These are phyloP conservation scores for Drosophila melanosoma DNA, from an alignment of 2,888 invertebrate species.

Conservation along the genomic window DNA sequence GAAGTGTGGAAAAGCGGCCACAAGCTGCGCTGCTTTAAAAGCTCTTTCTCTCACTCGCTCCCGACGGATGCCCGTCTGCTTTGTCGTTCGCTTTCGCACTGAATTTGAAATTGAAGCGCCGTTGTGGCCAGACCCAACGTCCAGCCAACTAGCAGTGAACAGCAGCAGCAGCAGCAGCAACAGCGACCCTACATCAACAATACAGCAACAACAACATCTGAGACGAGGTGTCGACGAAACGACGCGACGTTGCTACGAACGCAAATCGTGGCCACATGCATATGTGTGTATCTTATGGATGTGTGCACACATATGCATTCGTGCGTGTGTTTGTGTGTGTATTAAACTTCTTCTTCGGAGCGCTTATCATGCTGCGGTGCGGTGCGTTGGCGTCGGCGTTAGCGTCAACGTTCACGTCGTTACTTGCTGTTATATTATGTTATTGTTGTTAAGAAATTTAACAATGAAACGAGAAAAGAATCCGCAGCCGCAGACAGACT, in stretches of 20 bases:
- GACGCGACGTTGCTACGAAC: constrained; percentile 22
- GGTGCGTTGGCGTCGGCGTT: constrained; percentile 51
- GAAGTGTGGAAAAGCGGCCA: constrained; percentile 45
- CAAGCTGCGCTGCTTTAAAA: constrained; percentile 28
- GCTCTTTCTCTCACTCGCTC: constrained; percentile 29
- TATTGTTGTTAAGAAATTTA: constrained; percentile 60
- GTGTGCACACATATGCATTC: not conserved
- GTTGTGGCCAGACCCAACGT: constrained; percentile 60
- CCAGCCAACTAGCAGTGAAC: constrained; percentile 36
- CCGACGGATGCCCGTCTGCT: constrained; percentile 45
- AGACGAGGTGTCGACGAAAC: constrained; percentile 35
- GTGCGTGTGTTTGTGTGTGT: constrained; percentile 12
- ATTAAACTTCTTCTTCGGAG: constrained; percentile 50
- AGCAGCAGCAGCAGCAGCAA: constrained; percentile 21
- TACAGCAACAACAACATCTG: constrained; percentile 40
- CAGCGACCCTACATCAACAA: constrained; percentile 53
- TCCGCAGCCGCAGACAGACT: constrained; percentile 11
- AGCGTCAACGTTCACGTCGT: constrained; percentile 17
- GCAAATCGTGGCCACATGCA: constrained; percentile 38
- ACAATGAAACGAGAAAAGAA: constrained; percentile 53
- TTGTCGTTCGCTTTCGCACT: constrained; percentile 70
- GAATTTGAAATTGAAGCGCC: constrained; percentile 66
- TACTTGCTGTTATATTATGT: constrained; percentile 24
- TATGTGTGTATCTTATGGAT: constrained; percentile 20
- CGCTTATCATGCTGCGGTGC: constrained; percentile 49